Evolutionary conservation across 2,888 invertebrate species (phyloP).

Genomic region (Copidosoma aretas): DNA sequence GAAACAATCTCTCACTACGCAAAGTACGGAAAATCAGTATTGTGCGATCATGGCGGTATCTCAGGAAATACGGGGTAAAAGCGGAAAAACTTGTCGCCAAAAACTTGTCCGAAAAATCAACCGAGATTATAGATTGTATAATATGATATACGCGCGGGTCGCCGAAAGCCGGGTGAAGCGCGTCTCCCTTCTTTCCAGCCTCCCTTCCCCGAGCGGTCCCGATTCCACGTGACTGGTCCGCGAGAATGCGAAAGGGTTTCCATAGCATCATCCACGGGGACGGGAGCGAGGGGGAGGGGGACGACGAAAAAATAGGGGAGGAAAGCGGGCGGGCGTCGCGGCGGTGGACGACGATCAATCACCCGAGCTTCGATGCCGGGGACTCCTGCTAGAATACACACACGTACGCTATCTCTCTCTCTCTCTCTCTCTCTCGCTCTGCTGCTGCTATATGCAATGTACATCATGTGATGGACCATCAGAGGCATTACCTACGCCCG

Average conservation of each 20-base stretch:
- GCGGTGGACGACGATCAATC: constrained; percentile 59
- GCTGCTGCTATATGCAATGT: neutral
- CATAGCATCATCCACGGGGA: constrained; percentile 50
- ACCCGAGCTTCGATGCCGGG: constrained; percentile 38
- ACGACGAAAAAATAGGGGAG: neutral
- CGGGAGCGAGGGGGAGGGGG: neutral
- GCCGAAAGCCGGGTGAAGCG: neutral
- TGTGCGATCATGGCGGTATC: too few relatives aligned
- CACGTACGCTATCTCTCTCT: neutral
- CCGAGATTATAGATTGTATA: neutral
- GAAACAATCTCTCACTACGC: too few relatives aligned
- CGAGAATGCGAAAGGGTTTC: constrained; percentile 58
- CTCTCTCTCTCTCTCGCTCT: too few relatives aligned
- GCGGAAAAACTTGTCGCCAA: neutral
- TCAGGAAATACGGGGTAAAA: too few relatives aligned
- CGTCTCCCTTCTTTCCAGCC: neutral
- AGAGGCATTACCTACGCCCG: neutral
- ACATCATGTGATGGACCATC: neutral
- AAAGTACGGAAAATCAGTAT: too few relatives aligned
- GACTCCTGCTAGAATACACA: neutral
- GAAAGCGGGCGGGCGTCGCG: constrained; percentile 45
- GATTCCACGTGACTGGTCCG: constrained; percentile 54
- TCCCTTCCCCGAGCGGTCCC: neutral
- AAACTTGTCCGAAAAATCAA: neutral
- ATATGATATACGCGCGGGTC: too few relatives aligned